Conservation (phyloP, 2,113 vertebrate species). For the Brevimyrus niger region DNA sequence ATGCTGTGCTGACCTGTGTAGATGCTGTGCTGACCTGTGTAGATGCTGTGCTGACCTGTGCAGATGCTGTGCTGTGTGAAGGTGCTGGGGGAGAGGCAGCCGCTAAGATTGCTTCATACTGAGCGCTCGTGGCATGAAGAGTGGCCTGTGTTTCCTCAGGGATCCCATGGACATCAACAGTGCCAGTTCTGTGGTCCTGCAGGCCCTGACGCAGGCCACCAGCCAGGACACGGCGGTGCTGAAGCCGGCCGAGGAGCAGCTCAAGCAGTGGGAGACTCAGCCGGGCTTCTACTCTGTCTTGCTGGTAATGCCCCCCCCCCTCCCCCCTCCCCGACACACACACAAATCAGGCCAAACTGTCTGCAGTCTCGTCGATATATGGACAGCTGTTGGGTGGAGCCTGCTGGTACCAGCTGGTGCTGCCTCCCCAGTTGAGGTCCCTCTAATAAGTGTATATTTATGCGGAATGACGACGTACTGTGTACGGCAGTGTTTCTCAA, state of each 20-base stretch:
- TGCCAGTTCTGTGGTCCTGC: conserved; percentile 85
- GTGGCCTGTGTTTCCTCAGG: conserved; percentile 28
- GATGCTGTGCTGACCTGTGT: not conserved
- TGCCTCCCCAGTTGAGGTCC: not conserved
- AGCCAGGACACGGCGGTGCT: conserved; percentile 89
- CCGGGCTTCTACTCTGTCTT: conserved; percentile 93
- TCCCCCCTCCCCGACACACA: conserved; percentile 17
- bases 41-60: not conserved
- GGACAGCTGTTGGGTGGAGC: not conserved
- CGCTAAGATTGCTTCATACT: not conserved
- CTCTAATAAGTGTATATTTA: not conserved
- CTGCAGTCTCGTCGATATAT: not conserved
- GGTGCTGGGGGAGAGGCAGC: not conserved
- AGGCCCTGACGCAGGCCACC: conserved; percentile 89
- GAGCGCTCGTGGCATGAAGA: not conserved
- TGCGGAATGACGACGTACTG: no score
- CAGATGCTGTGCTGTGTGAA: not conserved
- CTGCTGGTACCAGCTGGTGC: not conserved
- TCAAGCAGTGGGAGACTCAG: conserved; percentile 94
- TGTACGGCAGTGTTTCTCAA: no score
- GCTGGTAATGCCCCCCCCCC: no score
- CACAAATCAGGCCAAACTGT: not conserved
- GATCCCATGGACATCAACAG: conserved; percentile 83
- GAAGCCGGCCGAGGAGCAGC: conserved; percentile 92
- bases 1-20: not conserved